These are phyloP conservation scores for Percina caprodes DNA, from an alignment of 2,113 vertebrate genomes.

Conservation along the genomic window DNA sequence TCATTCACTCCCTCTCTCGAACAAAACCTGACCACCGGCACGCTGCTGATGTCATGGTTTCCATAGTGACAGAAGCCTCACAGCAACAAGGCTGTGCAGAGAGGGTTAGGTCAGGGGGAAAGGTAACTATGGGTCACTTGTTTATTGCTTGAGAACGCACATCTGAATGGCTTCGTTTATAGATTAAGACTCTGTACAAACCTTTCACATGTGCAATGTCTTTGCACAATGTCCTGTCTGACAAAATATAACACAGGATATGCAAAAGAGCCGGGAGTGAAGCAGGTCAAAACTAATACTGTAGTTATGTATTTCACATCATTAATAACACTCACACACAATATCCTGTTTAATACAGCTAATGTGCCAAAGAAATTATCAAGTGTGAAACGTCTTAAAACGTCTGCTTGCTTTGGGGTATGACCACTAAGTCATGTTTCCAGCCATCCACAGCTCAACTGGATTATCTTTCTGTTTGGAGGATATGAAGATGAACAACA, in stretches of 20 bases:
- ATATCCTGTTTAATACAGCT: neutral
- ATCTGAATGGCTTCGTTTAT: neutral
- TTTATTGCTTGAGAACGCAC: neutral
- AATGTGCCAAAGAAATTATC: constrained; percentile 11
- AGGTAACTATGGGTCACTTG: constrained; percentile 75
- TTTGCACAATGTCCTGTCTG: constrained; percentile 7
- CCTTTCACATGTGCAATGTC: neutral
- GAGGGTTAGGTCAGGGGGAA: constrained; percentile 70
- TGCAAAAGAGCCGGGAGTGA: neutral
- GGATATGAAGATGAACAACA: constrained; percentile 4
- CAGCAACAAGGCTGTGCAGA: constrained; percentile 53
- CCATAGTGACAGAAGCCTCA: constrained; percentile 82
- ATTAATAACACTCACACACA: neutral
- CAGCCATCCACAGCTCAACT: constrained; percentile 21
- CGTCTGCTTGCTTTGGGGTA: constrained; percentile 24
- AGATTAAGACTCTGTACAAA: neutral
- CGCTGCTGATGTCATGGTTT: constrained; percentile 84
- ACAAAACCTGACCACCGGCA: constrained; percentile 78
- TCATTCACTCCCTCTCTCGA: constrained; percentile 65
- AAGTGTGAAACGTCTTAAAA: constrained; percentile 21
- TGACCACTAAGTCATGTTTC: constrained; percentile 48
- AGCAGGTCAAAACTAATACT: neutral
- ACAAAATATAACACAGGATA: neutral
- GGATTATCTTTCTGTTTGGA: constrained; percentile 41
- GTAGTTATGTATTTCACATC: neutral